Conservation (phyloP, 2,797 vertebrate species). For the Ptychobarbus kaznakovi region DNA sequence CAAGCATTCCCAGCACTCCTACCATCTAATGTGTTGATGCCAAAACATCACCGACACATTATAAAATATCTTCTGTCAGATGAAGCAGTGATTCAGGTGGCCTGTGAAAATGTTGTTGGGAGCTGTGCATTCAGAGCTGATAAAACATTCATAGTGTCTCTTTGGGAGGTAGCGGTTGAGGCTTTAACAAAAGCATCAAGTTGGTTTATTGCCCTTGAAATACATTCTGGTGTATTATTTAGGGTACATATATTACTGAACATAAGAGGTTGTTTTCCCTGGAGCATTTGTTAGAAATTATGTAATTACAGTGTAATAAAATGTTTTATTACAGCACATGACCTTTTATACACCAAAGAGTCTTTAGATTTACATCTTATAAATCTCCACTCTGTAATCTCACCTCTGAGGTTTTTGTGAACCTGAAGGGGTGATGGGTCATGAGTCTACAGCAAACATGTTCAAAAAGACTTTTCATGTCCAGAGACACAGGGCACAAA, state of each 20-base stretch:
- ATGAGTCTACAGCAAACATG: neutral
- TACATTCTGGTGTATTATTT: neutral
- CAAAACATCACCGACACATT: constrained; percentile 2
- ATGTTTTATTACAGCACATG: constrained; percentile 30
- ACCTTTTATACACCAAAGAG: constrained; percentile 33
- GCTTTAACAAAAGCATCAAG: neutral
- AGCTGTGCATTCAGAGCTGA: neutral
- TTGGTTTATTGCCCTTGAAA: constrained; percentile 3
- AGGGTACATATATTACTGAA: neutral
- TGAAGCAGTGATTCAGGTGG: neutral
- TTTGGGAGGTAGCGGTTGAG: neutral
- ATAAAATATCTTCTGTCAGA: neutral
- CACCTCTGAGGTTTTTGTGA: neutral
- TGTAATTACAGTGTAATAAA: constrained; percentile 3
- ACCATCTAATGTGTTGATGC: constrained; percentile 4
- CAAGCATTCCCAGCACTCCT: constrained; percentile 25
- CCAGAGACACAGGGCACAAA: neutral
- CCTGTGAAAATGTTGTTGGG: neutral
- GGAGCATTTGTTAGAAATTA: neutral
- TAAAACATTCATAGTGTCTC: constrained; percentile 13
- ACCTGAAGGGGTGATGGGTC: neutral
- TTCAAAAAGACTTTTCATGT: constrained; percentile 27
- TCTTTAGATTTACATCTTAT: constrained; percentile 25
- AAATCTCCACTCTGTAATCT: neutral
- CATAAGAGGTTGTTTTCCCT: neutral